Evolutionary conservation across 1,140 invertebrate species (phyloP).

Genomic region (Drosophila ficusphila): DNA sequence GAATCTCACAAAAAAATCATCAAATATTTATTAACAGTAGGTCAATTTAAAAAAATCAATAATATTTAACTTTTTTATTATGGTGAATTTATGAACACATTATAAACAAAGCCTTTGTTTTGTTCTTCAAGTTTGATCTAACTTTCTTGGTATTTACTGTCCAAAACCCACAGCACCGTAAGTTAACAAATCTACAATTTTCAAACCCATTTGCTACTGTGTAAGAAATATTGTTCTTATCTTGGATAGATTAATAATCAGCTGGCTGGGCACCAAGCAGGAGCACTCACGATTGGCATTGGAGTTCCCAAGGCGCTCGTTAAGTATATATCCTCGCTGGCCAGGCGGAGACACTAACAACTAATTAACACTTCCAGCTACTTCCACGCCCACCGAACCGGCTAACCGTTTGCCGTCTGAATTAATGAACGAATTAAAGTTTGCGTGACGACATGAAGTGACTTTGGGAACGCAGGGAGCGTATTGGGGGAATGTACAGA

Average conservation of each 20-base stretch:
- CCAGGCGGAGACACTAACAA: conserved; percentile 64
- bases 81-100: too few species aligned
- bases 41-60: too few species aligned
- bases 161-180: neutral
- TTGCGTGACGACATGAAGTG: conserved; percentile 79
- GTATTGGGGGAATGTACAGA: neutral
- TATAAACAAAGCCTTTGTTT: too few species aligned
- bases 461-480: conserved; percentile 3
- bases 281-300: conserved; percentile 61
- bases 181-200: conserved; percentile 20
- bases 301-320: conserved; percentile 52
- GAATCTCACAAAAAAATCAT: too few species aligned
- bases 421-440: conserved; percentile 79
- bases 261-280: conserved; percentile 17
- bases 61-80: too few species aligned
- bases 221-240: conserved; percentile 15
- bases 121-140: too few species aligned
- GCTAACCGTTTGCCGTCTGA: conserved; percentile 72
- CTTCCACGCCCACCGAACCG: conserved; percentile 73
- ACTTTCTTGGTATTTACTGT: neutral
- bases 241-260: conserved; percentile 47
- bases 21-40: too few species aligned
- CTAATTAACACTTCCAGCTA: conserved; percentile 81
- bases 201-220: conserved; percentile 8
- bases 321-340: conserved; percentile 28